Base-by-base conservation (phyloP, 2,888 invertebrate species). In the Drosophila cognata region DNA sequence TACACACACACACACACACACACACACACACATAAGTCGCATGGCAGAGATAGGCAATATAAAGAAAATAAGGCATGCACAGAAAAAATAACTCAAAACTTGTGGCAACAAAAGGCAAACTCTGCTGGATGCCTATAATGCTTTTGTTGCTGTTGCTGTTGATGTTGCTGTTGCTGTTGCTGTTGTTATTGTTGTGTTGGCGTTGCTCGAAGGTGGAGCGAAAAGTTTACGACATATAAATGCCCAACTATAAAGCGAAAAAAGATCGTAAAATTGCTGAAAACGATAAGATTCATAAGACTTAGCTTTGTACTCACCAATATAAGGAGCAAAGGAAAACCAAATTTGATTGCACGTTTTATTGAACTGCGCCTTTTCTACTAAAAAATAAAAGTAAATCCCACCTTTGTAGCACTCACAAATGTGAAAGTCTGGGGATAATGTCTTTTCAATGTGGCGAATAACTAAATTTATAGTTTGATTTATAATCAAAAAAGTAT, bases 71-170 rank as follows among this genome's bases (percentile, higher is more conserved):
- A 77, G 77, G 71, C 82, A 85, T 69, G 85, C 75, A 73, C 82
- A 71, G 81, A 73, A 78, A 89, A 84, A 89, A 88, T 83, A 85
- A 85, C 89, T 85, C 89, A 90, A 83, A 87, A 77, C 71, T 83
- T 89, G 88, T 74, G 89, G 74, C 83, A 89, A 87, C 81, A 89
- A 87, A 87, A 89, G 70, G 55, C 80, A 52, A 80, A 80, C 89
- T 86, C 87, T 64, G 77, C 55, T 68, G 77, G 31, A 76, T 86
- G 70, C 70, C 85, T 63, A 41, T 69, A 66, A 77, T 68, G 67
- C 55, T 72, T 38, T 29, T 62, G 38, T 21, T 61, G 48, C 33
- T 50, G 73, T n/a, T 56, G 56, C 1, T 57, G 53, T 11, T 68
- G 35, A 48, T 65, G 66, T 48, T 71, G 33, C 13, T 60, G 36